A percentile compares a stretch with the other conserved stretches of the same genome.
phyloP scores from a whole-genome alignment of 1,140 invertebrate genomes.

The Orius insidiosus region DNA sequence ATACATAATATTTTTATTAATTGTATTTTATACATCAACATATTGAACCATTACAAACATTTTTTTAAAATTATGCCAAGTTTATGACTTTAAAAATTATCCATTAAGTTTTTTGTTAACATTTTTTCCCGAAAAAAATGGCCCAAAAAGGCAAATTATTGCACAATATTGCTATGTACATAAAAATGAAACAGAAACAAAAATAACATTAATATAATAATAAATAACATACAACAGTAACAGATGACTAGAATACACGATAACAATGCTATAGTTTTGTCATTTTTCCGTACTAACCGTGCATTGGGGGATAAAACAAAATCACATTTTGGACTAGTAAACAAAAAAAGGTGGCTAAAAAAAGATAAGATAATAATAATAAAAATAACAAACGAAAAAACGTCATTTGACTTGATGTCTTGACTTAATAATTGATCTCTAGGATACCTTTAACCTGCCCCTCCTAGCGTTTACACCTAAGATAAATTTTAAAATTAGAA shows the following conservation, averaged over 20 bases:
- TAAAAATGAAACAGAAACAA: background rate
- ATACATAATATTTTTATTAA: slow-evolving; percentile 11
- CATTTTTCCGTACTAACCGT: too few relatives aligned
- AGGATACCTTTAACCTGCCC: slow-evolving; percentile 26
- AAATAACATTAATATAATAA: too few relatives aligned
- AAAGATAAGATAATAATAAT: too few relatives aligned
- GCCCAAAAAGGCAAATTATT: background rate
- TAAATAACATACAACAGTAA: too few relatives aligned
- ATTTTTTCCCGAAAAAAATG: background rate
- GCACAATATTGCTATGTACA: background rate
- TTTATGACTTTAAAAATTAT: background rate
- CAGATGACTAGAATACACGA: too few relatives aligned
- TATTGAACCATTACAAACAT: slow-evolving; percentile 16
- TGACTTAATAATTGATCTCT: slow-evolving; percentile 19
- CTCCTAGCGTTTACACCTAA: slow-evolving; percentile 24
- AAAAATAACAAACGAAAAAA: too few relatives aligned
- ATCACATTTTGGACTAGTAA: too few relatives aligned
- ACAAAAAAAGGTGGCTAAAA: too few relatives aligned
- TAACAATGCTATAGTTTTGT: too few relatives aligned
- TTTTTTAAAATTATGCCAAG: slow-evolving; percentile 9
- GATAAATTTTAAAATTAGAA: slow-evolving; percentile 18
- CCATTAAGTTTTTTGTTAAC: too few relatives aligned
- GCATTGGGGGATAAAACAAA: too few relatives aligned
- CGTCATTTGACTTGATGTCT: too few relatives aligned
- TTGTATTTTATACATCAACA: slow-evolving; percentile 16